Percentiles rank a stretch among this genome's conserved stretches.
phyloP scores from a whole-genome alignment of 2,888 invertebrate species.

The Chymomyza amoena region DNA sequence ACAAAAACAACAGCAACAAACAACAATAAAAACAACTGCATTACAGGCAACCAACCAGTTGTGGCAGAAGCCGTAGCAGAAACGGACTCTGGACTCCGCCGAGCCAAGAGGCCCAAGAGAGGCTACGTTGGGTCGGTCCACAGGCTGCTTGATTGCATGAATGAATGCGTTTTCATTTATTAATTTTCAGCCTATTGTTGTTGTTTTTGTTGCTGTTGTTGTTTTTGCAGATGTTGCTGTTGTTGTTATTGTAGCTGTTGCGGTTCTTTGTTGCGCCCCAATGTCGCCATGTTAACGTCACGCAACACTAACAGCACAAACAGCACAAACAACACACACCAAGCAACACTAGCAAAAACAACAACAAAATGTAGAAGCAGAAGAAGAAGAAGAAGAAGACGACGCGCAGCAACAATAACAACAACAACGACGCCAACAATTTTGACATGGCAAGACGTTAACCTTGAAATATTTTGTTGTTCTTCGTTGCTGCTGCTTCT shows the following conservation, averaged over 20 bases:
- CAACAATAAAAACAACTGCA: background rate
- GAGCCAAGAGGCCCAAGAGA: constrained; percentile 19
- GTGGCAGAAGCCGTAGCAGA: background rate
- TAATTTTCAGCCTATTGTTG: constrained; percentile 60
- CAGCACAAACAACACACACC: background rate
- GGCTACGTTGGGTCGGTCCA: constrained; percentile 32
- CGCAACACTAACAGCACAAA: constrained; percentile 41
- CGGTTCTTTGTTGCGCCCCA: constrained; percentile 30
- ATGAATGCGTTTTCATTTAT: constrained; percentile 71
- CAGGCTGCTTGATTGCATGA: constrained; percentile 54
- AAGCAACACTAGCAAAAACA: too few species aligned
- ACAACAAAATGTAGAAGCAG: too few species aligned
- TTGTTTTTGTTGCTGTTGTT: background rate
- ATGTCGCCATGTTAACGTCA: constrained; percentile 44
- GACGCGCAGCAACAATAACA: constrained; percentile 3
- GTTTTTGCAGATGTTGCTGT: background rate
- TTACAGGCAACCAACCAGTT: constrained; percentile 1
- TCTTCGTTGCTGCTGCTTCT: constrained; percentile 13
- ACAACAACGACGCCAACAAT: constrained; percentile 11
- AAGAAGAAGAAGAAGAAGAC: too few species aligned
- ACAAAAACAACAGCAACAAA: background rate
- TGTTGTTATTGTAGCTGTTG: constrained; percentile 12
- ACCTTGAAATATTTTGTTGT: constrained; percentile 56
- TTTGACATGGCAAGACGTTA: constrained; percentile 52
- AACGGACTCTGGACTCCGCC: constrained; percentile 5